phyloP scores from a whole-genome alignment of 2,797 vertebrate genomes.

The Oceanodroma leucorhoa region DNA sequence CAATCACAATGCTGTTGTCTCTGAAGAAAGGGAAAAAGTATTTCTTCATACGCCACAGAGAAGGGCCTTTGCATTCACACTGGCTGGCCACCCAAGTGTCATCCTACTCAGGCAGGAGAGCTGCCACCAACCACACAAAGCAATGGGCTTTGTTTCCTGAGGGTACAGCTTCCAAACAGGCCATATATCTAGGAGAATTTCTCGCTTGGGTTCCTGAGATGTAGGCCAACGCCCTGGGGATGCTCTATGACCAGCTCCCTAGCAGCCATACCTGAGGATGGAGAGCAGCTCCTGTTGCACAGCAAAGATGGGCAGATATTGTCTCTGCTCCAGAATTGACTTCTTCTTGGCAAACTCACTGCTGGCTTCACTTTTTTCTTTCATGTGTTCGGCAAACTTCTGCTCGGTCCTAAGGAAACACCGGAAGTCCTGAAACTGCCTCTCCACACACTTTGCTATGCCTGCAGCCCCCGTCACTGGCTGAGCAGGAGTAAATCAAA shows the following conservation, averaged over 20 bases:
- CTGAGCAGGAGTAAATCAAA: not conserved
- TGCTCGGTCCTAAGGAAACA: constrained; percentile 86
- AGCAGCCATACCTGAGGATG: constrained; percentile 85
- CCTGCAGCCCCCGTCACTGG: not conserved
- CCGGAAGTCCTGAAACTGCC: not conserved
- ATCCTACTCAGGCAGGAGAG: not conserved
- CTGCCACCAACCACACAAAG: not conserved
- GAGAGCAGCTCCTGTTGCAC: constrained; percentile 96
- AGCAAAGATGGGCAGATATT: constrained; percentile 96
- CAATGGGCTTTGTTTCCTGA: not conserved
- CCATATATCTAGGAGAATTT: not conserved
- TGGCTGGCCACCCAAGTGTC: not conserved
- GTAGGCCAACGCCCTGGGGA: not conserved
- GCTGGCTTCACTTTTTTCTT: constrained; percentile 91
- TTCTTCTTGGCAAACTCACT: constrained; percentile 98
- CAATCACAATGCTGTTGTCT: constrained; percentile 98
- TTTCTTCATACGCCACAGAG: not conserved
- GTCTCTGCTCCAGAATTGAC: constrained; percentile 92
- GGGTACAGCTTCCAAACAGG: not conserved
- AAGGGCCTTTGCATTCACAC: not conserved
- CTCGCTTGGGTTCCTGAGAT: not conserved
- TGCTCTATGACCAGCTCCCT: not conserved
- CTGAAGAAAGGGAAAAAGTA: constrained; percentile 62
- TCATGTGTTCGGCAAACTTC: constrained; percentile 99
- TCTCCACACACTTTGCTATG: not conserved